Evolutionary conservation across 2,113 vertebrate species (phyloP).

Genomic region (Sigmodon hispidus): DNA sequence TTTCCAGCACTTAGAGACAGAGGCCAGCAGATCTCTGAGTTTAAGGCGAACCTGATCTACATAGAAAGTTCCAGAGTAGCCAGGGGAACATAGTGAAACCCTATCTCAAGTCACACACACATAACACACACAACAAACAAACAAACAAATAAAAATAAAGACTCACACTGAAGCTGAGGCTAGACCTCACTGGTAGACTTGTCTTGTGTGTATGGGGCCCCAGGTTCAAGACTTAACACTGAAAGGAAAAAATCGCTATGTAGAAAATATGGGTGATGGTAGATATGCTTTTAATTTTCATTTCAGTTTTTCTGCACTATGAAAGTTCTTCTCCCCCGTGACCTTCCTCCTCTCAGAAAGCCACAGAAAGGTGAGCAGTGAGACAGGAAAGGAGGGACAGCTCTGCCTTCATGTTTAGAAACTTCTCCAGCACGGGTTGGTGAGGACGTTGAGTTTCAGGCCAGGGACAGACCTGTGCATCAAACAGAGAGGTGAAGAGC

Average conservation of each 20-base stretch:
- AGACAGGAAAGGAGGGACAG: not conserved
- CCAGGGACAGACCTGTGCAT: not conserved
- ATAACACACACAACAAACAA: no score
- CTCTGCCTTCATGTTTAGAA: not conserved
- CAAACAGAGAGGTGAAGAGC: not conserved
- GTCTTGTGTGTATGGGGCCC: not conserved
- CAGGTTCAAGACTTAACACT: not conserved
- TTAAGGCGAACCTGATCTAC: not conserved
- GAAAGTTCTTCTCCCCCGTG: not conserved
- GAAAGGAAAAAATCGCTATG: no score
- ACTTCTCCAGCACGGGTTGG: not conserved
- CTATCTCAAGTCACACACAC: not conserved
- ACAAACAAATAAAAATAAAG: not conserved
- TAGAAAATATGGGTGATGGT: not conserved
- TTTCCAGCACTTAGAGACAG: not conserved
- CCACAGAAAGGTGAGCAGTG: not conserved
- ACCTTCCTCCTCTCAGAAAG: conserved; percentile 19
- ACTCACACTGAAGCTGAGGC: not conserved
- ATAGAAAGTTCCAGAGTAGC: not conserved
- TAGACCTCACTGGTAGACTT: no score
- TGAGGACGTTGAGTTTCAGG: not conserved
- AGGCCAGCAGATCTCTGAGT: not conserved
- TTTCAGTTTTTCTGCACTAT: not conserved
- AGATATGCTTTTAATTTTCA: not conserved
- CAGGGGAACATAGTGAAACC: not conserved